Conservation (phyloP, 2,113 vertebrate genomes). For the Anguilla rostrata region DNA sequence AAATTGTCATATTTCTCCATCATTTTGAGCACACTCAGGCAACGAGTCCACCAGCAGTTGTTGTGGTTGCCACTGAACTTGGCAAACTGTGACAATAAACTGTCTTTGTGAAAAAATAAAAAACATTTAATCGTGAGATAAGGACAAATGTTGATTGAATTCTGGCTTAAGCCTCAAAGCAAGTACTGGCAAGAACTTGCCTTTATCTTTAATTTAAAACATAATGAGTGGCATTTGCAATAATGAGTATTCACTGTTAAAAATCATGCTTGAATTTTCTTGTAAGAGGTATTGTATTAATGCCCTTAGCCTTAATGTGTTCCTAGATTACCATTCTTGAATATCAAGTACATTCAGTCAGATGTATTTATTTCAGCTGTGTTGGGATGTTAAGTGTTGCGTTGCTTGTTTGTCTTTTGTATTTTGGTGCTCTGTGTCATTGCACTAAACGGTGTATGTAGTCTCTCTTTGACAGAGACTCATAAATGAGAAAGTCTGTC, state of each 20-base stretch:
- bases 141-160: not conserved
- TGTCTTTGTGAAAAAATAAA: not conserved
- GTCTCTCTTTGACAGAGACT: too few relatives aligned
- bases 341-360: not conserved
- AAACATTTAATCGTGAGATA: not conserved
- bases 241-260: not conserved
- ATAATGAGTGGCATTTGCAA: not conserved
- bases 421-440: not conserved
- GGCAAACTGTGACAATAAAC: not conserved
- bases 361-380: too few relatives aligned
- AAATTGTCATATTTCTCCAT: not conserved
- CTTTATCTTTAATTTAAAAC: not conserved
- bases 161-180: not conserved
- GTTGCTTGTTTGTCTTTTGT: not conserved
- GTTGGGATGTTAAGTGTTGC: not conserved
- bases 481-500: too few relatives aligned
- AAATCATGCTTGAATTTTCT: not conserved
- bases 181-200: not conserved
- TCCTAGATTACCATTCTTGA: not conserved
- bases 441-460: conserved; percentile 35
- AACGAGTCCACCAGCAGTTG: not conserved
- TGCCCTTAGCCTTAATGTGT: not conserved
- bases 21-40: too few relatives aligned
- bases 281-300: not conserved
- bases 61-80: too few relatives aligned